These are phyloP conservation scores for Drosophila micromelanica DNA, from an alignment of 1,140 invertebrate species.

Conservation along the genomic window DNA sequence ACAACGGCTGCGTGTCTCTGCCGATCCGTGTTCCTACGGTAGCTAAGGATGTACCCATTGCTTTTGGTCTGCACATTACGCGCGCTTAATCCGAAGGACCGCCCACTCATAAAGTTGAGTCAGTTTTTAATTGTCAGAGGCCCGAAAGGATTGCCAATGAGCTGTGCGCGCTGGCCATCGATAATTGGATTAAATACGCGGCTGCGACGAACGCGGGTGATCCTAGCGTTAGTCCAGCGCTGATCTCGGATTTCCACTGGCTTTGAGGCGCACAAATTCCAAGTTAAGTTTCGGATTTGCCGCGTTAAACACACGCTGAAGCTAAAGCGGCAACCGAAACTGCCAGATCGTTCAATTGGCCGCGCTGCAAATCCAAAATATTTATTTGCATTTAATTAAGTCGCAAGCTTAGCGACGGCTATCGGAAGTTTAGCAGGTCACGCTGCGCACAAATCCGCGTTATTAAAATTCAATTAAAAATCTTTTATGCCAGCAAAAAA, in stretches of 20 bases:
- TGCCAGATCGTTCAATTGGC: slow-evolving; percentile 31
- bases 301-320: slow-evolving; percentile 29
- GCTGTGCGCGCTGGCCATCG: slow-evolving; percentile 45
- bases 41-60: slow-evolving; percentile 29
- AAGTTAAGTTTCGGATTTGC: slow-evolving; percentile 66
- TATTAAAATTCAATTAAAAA: slow-evolving; percentile 74
- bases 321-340: too few species aligned
- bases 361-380: slow-evolving; percentile 64
- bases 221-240: slow-evolving; percentile 54
- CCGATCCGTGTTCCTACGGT: slow-evolving; percentile 8
- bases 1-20: neutral
- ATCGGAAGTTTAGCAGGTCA: slow-evolving; percentile 33
- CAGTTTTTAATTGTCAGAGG: slow-evolving; percentile 61
- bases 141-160: slow-evolving; percentile 54
- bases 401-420: slow-evolving; percentile 47
- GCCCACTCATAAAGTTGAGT: slow-evolving; percentile 60
- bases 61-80: slow-evolving; percentile 34
- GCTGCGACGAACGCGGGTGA: slow-evolving; percentile 30
- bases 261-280: slow-evolving; percentile 62
- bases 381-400: slow-evolving; percentile 78
- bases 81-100: slow-evolving; percentile 50
- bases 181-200: slow-evolving; percentile 75
- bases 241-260: slow-evolving; percentile 66
- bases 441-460: slow-evolving; percentile 51
- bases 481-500: slow-evolving; percentile 36